These are phyloP conservation scores for Ianthella basta DNA, from an alignment of 37 sponge, comb jelly and placozoan genomes.

Conservation along the genomic window DNA sequence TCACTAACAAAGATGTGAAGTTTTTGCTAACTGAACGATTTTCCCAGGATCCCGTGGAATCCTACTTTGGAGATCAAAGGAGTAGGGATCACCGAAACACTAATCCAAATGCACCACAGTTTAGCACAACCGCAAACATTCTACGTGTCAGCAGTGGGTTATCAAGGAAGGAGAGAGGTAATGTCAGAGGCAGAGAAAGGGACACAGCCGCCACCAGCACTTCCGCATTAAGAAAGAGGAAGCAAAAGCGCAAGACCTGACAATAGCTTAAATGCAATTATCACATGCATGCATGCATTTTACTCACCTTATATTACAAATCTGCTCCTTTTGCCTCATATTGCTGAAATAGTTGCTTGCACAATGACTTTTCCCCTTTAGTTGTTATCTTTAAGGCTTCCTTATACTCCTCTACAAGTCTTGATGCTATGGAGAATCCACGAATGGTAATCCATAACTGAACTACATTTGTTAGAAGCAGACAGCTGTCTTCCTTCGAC, in stretches of 20 bases:
- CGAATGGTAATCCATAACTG: neutral
- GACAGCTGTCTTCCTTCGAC: neutral
- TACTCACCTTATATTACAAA: too few species aligned
- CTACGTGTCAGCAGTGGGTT: neutral
- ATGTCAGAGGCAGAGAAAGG: neutral
- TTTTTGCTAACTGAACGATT: constrained; percentile 15
- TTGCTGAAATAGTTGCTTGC: neutral
- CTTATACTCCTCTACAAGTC: constrained; percentile 3
- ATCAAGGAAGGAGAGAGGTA: neutral
- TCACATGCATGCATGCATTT: too few species aligned
- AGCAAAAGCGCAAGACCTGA: too few species aligned
- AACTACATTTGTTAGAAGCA: neutral
- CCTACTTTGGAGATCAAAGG: constrained; percentile 32
- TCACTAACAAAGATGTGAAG: neutral
- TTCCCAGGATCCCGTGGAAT: constrained; percentile 25
- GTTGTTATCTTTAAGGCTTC: neutral
- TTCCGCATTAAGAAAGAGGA: too few species aligned
- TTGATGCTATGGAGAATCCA: neutral
- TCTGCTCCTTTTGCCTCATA: too few species aligned
- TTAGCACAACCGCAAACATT: neutral
- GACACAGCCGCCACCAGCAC: neutral
- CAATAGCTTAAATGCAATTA: too few species aligned
- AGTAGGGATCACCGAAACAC: constrained; percentile 12
- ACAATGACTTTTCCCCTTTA: neutral
- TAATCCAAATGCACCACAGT: constrained; percentile 1